phyloP scores from a whole-genome alignment of 2,113 vertebrate genomes.

The Lonchura striata region DNA sequence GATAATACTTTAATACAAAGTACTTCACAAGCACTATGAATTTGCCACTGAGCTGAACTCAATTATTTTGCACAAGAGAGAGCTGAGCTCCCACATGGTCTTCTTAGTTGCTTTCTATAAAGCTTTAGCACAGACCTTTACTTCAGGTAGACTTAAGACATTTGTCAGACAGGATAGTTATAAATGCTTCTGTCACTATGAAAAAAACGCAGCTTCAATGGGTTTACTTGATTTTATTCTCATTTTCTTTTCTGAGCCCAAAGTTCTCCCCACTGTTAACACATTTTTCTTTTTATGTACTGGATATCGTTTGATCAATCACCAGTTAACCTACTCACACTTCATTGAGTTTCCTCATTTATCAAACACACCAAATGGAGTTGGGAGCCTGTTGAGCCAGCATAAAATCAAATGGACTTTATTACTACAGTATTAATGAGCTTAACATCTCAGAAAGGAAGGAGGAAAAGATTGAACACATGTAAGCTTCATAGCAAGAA shows the following conservation, averaged over 20 bases:
- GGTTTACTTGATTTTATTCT: slow-evolving; percentile 1
- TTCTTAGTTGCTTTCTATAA: background rate
- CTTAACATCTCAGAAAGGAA: background rate
- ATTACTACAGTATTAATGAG: background rate
- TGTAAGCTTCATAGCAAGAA: background rate
- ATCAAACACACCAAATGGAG: background rate
- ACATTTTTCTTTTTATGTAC: background rate
- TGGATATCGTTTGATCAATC: background rate
- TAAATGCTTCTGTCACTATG: background rate
- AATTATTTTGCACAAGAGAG: background rate
- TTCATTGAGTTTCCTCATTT: background rate
- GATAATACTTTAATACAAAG: background rate
- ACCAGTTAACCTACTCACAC: background rate
- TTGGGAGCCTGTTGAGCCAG: background rate
- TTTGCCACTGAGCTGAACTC: background rate
- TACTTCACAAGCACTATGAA: background rate
- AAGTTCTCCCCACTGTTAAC: background rate
- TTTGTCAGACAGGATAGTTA: background rate
- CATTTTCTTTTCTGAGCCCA: background rate
- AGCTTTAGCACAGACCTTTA: background rate
- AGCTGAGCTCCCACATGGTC: background rate
- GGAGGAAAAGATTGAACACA: background rate
- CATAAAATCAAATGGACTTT: background rate
- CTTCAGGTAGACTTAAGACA: background rate
- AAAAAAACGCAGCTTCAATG: background rate